Percentiles rank a stretch among this genome's conserved stretches.
These are phyloP conservation scores for Vesta saturnalis DNA, from an alignment of 2,888 invertebrate genomes.

Conservation along the genomic window DNA sequence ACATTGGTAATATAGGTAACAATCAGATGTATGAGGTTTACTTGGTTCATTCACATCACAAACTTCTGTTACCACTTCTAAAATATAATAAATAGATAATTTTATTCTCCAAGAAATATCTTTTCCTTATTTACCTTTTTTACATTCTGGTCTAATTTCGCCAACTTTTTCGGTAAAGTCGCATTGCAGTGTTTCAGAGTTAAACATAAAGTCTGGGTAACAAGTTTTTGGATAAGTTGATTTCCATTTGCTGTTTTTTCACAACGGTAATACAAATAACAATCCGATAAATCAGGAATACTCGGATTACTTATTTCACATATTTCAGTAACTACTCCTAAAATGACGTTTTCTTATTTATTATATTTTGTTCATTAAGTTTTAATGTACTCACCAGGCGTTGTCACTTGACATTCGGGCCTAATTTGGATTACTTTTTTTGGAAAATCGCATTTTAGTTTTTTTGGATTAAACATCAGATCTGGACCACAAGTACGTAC, in stretches of 20 bases:
- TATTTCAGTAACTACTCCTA: not conserved
- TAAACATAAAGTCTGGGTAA: constrained; percentile 9
- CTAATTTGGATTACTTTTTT: not conserved
- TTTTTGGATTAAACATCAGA: constrained; percentile 5
- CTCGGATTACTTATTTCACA: not conserved
- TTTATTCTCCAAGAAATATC: not conserved
- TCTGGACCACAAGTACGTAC: not conserved
- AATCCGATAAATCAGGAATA: not conserved
- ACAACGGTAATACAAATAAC: not conserved
- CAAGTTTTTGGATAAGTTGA: not conserved
- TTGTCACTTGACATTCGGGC: not conserved
- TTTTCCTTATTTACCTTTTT: not conserved
- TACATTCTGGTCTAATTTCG: not conserved
- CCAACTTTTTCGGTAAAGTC: not conserved
- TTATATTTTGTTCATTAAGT: not conserved
- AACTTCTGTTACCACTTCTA: not conserved
- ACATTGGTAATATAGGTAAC: constrained; percentile 10
- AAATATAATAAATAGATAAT: not conserved
- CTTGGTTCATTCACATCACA: not conserved
- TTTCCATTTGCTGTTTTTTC: not conserved
- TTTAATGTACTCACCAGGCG: not conserved
- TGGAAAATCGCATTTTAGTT: constrained; percentile 2
- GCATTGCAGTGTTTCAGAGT: not conserved
- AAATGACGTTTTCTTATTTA: not conserved
- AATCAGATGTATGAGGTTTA: not conserved